Evolutionary conservation across 2,888 invertebrate species (phyloP), one percentile per base, ranked within the genome.

Genomic region (Syritta pipiens): DNA sequence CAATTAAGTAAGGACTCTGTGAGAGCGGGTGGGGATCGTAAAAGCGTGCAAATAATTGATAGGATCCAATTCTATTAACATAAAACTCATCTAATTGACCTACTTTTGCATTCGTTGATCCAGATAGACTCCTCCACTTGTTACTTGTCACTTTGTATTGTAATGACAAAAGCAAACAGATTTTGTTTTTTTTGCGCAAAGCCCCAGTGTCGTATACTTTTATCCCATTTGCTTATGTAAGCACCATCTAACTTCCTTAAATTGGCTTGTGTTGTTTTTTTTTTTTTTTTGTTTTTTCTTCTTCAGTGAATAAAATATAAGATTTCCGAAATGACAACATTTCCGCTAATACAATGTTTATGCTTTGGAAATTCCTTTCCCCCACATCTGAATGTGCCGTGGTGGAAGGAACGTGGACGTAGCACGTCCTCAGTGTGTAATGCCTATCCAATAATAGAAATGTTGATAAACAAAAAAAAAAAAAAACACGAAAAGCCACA

Each of bases 311-410:
- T 57, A 48, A 28, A 57, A 67, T 57, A 48, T 26, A 48, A 26
- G 46, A 57, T 57, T 46, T 48, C 37, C 48, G 30, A 10, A 49
- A 59, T 44, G 44, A 26, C 32, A 37, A 62, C 35, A 62, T 49
- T 57, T 62, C 62, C 49, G 62, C 51, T 53, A 44, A 65, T 53
- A 40, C 53, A 65, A 65, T 44, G 51, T 32, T 30, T 62, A 48
- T 55, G 22, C 24, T 40, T 5, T 40, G 26, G 26, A 42, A 55
- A 55, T 48, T 62, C 49, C n/a, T 28, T 48, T n/a, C n/a, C n/a
- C n/a, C n/a, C n/a, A n/a, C 46, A 19, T 12, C 26, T 26, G 20
- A 44, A 40, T n/a, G n/a, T n/a, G n/a, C n/a, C n/a, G n/a, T n/a
- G 49, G 37, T 49, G 49, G 20, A 19, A 49, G 35, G 37, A 49